Percentiles rank a stretch among this genome's conserved stretches.
phyloP scores from a whole-genome alignment of 2,113 vertebrate genomes.

The Astur gentilis region DNA sequence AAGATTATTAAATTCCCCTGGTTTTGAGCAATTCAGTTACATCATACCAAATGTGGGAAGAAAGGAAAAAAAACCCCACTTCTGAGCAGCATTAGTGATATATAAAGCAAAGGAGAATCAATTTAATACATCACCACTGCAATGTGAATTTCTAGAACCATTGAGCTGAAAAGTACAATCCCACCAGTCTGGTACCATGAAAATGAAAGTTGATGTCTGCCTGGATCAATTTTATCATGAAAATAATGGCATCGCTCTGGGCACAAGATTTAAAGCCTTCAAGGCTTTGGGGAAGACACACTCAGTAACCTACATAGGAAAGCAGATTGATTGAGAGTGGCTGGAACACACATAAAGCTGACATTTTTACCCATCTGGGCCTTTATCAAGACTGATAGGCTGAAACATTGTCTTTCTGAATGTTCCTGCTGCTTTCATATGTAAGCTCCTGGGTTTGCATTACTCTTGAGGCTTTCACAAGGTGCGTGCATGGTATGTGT shows the following conservation, averaged over 20 bases:
- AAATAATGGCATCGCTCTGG: constrained; percentile 16
- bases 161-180: constrained; percentile 61
- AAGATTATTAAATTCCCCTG: not conserved
- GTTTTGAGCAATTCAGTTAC: not conserved
- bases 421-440: not conserved
- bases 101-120: constrained; percentile 31
- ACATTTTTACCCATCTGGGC: not conserved
- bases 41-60: not conserved
- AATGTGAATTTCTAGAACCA: constrained; percentile 54
- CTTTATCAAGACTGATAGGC: constrained; percentile 24
- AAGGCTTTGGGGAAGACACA: constrained; percentile 27
- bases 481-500: not conserved
- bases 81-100: not conserved
- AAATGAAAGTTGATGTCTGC: constrained; percentile 52
- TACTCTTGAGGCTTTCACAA: constrained; percentile 15
- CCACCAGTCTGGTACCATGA: constrained; percentile 57
- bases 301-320: constrained; percentile 4
- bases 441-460: not conserved
- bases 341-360: constrained; percentile 16
- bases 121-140: constrained; percentile 29
- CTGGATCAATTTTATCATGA: constrained; percentile 39
- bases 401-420: constrained; percentile 19
- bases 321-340: constrained; percentile 36
- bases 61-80: not conserved
- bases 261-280: constrained; percentile 22